Conservation (phyloP, 2,888 invertebrate genomes). For the Dryococelus australis region DNA sequence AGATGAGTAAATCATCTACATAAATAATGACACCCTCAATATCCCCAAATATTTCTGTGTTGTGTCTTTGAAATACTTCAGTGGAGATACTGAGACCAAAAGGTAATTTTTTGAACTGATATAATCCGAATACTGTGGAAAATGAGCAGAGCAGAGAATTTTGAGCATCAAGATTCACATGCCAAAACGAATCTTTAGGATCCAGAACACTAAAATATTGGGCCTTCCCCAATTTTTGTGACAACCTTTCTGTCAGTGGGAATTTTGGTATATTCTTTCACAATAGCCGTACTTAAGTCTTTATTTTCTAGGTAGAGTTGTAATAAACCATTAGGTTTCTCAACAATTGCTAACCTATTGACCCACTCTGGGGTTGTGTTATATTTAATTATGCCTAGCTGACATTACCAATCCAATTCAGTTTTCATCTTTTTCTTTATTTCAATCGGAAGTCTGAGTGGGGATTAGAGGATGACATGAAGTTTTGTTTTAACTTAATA, state of each 20-base stretch:
- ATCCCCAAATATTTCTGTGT: background rate
- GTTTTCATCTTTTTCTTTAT: background rate
- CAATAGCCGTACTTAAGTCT: background rate
- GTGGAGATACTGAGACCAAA: background rate
- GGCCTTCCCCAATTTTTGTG: background rate
- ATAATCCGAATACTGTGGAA: background rate
- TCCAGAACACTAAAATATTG: background rate
- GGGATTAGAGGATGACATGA: background rate
- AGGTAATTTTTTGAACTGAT: background rate
- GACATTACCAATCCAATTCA: background rate
- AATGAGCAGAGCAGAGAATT: background rate
- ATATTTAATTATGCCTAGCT: background rate
- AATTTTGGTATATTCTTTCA: background rate
- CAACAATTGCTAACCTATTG: background rate
- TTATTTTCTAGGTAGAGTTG: background rate
- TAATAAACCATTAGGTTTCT: background rate
- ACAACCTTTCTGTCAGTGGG: background rate
- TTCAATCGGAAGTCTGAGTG: background rate
- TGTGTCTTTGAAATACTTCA: background rate
- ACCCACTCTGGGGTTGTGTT: background rate
- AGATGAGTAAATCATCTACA: background rate
- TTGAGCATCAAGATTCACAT: background rate
- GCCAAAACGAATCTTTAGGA: background rate
- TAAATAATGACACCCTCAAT: background rate
- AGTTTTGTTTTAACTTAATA: background rate